phyloP scores from a whole-genome alignment of 1,140 invertebrate genomes.

The Leguminivora glycinivorella region DNA sequence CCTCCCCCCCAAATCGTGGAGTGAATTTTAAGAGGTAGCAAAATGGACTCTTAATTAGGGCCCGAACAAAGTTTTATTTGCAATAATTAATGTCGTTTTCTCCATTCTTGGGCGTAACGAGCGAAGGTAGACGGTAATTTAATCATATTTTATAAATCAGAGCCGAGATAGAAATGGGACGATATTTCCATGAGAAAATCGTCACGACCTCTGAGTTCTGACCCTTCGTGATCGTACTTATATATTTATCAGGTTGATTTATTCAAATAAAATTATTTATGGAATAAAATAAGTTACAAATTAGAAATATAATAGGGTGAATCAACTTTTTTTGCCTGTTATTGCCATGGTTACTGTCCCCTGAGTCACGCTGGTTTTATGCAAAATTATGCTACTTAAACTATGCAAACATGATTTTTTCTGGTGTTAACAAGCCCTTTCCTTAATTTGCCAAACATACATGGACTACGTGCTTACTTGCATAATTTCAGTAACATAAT shows the following conservation, averaged over 20 bases:
- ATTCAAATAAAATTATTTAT: background rate
- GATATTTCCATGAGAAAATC: slow-evolving; percentile 8
- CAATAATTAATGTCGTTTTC: slow-evolving; percentile 60
- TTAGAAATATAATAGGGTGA: too few species aligned
- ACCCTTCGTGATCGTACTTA: background rate
- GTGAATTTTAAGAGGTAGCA: slow-evolving; percentile 75
- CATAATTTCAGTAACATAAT: too few species aligned
- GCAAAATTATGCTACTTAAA: too few species aligned
- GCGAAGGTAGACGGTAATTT: background rate
- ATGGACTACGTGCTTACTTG: too few species aligned
- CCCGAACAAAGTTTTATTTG: slow-evolving; percentile 60
- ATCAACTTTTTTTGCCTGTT: too few species aligned
- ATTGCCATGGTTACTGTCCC: too few species aligned
- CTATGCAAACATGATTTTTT: too few species aligned
- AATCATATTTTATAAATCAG: background rate
- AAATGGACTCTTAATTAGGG: slow-evolving; percentile 75
- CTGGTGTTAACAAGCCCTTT: too few species aligned
- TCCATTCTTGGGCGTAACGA: slow-evolving; percentile 1
- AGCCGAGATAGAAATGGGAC: slow-evolving; percentile 10
- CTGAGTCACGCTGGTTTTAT: too few species aligned
- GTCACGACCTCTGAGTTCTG: slow-evolving; percentile 7
- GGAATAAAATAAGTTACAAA: too few species aligned
- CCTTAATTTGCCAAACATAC: too few species aligned
- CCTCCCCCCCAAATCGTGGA: slow-evolving; percentile 51
- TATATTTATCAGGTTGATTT: background rate